phyloP scores from a whole-genome alignment of 2,113 vertebrate species.

The Alectura lathami region DNA sequence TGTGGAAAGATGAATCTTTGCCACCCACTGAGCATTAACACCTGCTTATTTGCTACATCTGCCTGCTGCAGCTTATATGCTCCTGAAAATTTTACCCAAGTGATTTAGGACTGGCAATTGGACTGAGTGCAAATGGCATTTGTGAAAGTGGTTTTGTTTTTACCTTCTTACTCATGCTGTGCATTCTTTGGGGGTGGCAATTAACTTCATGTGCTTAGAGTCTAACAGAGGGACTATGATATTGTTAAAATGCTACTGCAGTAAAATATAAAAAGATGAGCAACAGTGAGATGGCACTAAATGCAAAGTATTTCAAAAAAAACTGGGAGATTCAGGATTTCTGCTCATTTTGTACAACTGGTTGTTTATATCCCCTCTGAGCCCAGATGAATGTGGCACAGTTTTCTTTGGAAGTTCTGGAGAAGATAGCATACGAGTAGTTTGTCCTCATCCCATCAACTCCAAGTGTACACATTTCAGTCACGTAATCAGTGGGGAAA shows the following conservation, averaged over 20 bases:
- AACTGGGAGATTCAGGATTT: background rate
- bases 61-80: background rate
- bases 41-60: constrained; percentile 45
- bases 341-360: background rate
- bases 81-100: background rate
- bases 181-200: background rate
- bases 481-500: background rate
- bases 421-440: background rate
- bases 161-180: background rate
- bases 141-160: background rate
- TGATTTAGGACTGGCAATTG: background rate
- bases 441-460: background rate
- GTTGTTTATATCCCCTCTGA: background rate
- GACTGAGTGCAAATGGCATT: background rate
- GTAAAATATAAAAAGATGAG: background rate
- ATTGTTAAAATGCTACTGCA: background rate
- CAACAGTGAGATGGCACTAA: background rate
- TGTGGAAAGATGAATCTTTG: background rate
- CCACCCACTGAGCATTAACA: constrained; percentile 9
- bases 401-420: background rate
- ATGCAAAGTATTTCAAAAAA: background rate
- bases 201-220: background rate
- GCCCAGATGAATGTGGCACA: fast-evolving
- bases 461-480: background rate
- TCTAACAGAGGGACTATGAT: background rate